phyloP scores from a whole-genome alignment of 2,888 invertebrate genomes.

The Stomorhina lunata region DNA sequence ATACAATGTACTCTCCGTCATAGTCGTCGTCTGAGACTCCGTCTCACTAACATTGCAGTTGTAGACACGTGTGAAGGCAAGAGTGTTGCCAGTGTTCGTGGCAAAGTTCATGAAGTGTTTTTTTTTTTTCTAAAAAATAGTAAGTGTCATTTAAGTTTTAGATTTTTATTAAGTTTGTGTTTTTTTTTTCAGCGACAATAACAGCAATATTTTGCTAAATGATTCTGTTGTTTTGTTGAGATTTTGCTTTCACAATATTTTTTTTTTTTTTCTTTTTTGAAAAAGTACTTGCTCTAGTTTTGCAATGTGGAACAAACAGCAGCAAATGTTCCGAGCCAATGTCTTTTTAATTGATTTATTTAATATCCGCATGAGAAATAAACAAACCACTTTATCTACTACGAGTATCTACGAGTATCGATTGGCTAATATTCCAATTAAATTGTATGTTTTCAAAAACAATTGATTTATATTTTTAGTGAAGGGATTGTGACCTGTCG shows the following conservation, averaged over 20 bases:
- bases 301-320: not conserved
- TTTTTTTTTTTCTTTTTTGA: too few relatives aligned
- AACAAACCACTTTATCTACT: not conserved
- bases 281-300: constrained; percentile 28
- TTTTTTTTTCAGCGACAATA: not conserved
- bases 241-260: too few relatives aligned
- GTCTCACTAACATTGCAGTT: not conserved
- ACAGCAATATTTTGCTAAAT: not conserved
- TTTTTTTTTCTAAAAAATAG: constrained; percentile 30
- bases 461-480: constrained; percentile 10
- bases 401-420: too few relatives aligned
- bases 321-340: constrained; percentile 3
- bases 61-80: not conserved
- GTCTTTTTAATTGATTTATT: constrained; percentile 53
- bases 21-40: not conserved
- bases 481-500: not conserved
- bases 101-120: constrained; percentile 61
- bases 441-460: not conserved
- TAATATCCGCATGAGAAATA: constrained; percentile 43
- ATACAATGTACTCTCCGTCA: not conserved
- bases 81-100: constrained; percentile 23
- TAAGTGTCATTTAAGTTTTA: constrained; percentile 17
- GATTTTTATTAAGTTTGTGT: too few relatives aligned
- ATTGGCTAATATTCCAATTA: not conserved
- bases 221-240: constrained; percentile 11